Evolutionary conservation across 2,113 vertebrate genomes (phyloP).

Genomic region (Eubucco bourcierii): DNA sequence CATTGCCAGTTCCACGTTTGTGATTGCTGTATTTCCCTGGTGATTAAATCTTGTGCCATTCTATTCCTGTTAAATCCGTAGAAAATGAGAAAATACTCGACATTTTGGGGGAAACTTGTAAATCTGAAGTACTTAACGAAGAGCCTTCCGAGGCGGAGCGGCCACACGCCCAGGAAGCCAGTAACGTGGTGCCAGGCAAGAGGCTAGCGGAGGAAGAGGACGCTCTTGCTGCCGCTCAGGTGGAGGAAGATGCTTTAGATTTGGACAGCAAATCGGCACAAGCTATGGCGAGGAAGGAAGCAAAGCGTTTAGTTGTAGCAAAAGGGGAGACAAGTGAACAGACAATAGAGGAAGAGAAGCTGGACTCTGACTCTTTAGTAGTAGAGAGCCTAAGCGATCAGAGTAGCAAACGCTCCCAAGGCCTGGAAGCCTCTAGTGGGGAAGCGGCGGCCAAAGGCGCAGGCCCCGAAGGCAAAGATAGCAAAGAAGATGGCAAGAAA

Average conservation of each 20-base stretch:
- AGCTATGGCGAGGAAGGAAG: constrained; percentile 80
- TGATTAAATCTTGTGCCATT: constrained; percentile 99
- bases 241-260: constrained; percentile 82
- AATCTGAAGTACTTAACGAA: constrained; percentile 96
- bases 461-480: constrained; percentile 78
- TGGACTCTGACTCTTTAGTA: constrained; percentile 82
- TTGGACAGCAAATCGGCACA: constrained; percentile 80
- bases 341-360: constrained; percentile 81
- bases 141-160: constrained; percentile 82
- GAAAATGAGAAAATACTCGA: constrained; percentile 99
- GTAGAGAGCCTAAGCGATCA: constrained; percentile 79
- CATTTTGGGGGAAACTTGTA: constrained; percentile 94
- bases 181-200: constrained; percentile 80
- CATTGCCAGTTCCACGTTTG: constrained; percentile 94
- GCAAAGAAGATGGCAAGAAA: constrained; percentile 87
- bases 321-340: constrained; percentile 81
- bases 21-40: constrained; percentile 98
- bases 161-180: constrained; percentile 86
- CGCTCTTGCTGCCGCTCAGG: constrained; percentile 78
- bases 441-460: constrained; percentile 77
- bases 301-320: constrained; percentile 80
- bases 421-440: constrained; percentile 81
- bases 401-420: constrained; percentile 84
- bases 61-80: constrained; percentile 99
- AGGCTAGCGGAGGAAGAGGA: constrained; percentile 90